These are phyloP conservation scores for Decapterus maruadsi DNA, from an alignment of 2,797 vertebrate genomes.

Conservation along the genomic window DNA sequence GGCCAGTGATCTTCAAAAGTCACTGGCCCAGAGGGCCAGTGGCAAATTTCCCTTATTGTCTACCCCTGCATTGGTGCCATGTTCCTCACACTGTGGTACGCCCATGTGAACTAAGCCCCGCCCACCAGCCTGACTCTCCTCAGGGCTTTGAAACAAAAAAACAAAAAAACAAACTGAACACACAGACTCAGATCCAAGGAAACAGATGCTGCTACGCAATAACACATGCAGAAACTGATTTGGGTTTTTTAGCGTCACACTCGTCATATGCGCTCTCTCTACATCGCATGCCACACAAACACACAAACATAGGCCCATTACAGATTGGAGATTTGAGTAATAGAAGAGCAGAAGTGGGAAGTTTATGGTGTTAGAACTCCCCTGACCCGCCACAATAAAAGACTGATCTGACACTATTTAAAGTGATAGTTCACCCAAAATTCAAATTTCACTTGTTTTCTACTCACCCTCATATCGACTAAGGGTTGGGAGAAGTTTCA, in stretches of 20 bases:
- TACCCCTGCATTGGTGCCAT: conserved; percentile 17
- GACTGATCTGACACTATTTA: too few relatives aligned
- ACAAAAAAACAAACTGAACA: conserved; percentile 68
- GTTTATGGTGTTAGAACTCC: not conserved
- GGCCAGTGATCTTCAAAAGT: too few relatives aligned
- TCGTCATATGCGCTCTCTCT: conserved; percentile 36
- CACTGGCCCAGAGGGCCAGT: too few relatives aligned
- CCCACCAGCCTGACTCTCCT: conserved; percentile 32
- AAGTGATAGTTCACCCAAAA: too few relatives aligned
- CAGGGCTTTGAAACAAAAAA: conserved; percentile 46
- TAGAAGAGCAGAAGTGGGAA: not conserved
- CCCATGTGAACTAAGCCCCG: conserved; percentile 3
- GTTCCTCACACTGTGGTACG: conserved; percentile 28
- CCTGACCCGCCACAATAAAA: not conserved
- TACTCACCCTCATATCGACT: too few relatives aligned
- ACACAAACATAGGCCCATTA: not conserved
- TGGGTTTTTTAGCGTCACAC: conserved; percentile 30
- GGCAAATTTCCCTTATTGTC: too few relatives aligned
- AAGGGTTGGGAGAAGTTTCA: too few relatives aligned
- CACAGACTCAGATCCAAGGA: conserved; percentile 64
- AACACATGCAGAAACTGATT: conserved; percentile 44
- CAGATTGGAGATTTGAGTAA: not conserved
- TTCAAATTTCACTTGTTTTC: too few relatives aligned
- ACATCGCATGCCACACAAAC: conserved; percentile 9
- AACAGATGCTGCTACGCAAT: conserved; percentile 52